Evolutionary conservation across 2,113 vertebrate genomes (phyloP).

Genomic region (Oriolus oriolus): DNA sequence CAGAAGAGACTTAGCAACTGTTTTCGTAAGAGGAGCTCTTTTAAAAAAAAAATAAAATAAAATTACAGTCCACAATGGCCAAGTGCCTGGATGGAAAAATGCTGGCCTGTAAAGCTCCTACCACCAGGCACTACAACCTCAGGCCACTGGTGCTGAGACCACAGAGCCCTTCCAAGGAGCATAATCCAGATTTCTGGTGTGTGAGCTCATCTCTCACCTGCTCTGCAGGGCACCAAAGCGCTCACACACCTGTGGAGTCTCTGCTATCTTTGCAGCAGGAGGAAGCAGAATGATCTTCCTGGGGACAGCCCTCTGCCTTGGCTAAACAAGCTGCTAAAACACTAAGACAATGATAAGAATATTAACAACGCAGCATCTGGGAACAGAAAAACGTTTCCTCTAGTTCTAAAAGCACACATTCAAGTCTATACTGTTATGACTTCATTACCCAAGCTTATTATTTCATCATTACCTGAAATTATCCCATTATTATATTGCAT

Average conservation of each 20-base stretch:
- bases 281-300: not conserved
- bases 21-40: not conserved
- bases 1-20: not conserved
- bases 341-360: not conserved
- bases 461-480: not conserved
- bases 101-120: not conserved
- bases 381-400: not conserved
- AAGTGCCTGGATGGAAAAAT: not conserved
- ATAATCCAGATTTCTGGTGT: not conserved
- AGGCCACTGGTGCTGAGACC: not conserved
- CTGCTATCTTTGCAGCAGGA: not conserved
- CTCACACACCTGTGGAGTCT: not conserved
- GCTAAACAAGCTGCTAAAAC: not conserved
- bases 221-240: not conserved
- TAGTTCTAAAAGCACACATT: not conserved
- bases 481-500: not conserved
- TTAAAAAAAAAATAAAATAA: not conserved
- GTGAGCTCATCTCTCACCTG: not conserved
- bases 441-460: not conserved
- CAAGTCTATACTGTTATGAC: not conserved
- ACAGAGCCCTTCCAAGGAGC: fast-evolving
- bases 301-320: not conserved
- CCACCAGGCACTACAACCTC: not conserved
- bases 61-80: not conserved
- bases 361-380: not conserved